Conservation (phyloP, 1,140 invertebrate genomes). For the Sesamia nonagrioides region DNA sequence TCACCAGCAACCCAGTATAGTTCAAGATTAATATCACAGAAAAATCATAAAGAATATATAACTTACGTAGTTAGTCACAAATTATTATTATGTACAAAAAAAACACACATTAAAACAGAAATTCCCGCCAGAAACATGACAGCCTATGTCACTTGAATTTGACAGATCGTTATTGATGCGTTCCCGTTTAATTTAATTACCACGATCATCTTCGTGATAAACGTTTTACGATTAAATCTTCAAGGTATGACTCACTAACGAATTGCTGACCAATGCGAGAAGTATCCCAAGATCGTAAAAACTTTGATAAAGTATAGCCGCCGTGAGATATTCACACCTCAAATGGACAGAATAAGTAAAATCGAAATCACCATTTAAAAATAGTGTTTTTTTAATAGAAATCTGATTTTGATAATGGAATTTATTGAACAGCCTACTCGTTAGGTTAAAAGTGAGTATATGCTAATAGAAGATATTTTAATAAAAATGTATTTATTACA, state of each 20-base stretch:
- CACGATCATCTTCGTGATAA: constrained; percentile 10
- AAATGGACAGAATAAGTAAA: constrained; percentile 18
- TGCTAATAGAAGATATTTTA: constrained; percentile 1
- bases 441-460: neutral
- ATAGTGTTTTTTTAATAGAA: constrained; percentile 4
- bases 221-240: constrained; percentile 27
- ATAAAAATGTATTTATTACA: constrained; percentile 2
- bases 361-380: constrained; percentile 23
- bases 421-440: neutral
- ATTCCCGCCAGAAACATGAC: constrained; percentile 40
- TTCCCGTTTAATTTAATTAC: constrained; percentile 29
- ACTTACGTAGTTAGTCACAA: neutral
- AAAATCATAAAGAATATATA: neutral
- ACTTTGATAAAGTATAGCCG: constrained; percentile 12
- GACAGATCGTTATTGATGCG: constrained; percentile 37
- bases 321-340: constrained; percentile 23
- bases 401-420: constrained; percentile 9
- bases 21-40: neutral
- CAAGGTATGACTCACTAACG: constrained; percentile 31
- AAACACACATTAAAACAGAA: neutral
- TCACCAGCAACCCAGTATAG: neutral
- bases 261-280: constrained; percentile 36
- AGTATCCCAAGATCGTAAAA: constrained; percentile 34
- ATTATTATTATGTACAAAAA: neutral
- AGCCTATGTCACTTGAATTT: constrained; percentile 30